Conservation (phyloP, 1,140 invertebrate genomes). For the Propsilocerus akamusi region DNA sequence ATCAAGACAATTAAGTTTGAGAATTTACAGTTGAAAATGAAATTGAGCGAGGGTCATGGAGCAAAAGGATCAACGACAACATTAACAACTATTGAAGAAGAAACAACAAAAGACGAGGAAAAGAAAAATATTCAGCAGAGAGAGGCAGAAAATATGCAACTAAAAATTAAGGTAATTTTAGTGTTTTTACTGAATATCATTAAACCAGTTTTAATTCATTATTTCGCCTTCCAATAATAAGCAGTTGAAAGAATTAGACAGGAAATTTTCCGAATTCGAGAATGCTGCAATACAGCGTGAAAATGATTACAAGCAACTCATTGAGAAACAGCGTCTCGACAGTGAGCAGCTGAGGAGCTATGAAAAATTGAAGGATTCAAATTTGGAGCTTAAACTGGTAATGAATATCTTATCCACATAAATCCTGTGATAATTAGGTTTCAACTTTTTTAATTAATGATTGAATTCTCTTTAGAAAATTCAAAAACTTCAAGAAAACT, state of each 20-base stretch:
- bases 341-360: background rate
- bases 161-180: background rate
- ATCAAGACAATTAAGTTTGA: background rate
- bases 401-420: background rate
- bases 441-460: background rate
- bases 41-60: background rate
- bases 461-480: background rate
- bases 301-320: background rate
- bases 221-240: background rate
- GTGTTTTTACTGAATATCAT: background rate
- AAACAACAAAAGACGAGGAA: background rate
- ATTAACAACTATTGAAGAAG: background rate
- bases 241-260: background rate
- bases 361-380: background rate
- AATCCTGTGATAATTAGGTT: background rate
- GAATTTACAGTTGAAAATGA: background rate
- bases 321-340: background rate
- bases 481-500: background rate
- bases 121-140: background rate
- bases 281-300: background rate
- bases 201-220: too few species aligned
- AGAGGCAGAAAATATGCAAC: background rate
- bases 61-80: background rate
- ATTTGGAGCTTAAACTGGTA: background rate
- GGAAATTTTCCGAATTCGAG: background rate